Conservation (phyloP, 2,797 vertebrate species). For the Phoeniculus purpureus region DNA sequence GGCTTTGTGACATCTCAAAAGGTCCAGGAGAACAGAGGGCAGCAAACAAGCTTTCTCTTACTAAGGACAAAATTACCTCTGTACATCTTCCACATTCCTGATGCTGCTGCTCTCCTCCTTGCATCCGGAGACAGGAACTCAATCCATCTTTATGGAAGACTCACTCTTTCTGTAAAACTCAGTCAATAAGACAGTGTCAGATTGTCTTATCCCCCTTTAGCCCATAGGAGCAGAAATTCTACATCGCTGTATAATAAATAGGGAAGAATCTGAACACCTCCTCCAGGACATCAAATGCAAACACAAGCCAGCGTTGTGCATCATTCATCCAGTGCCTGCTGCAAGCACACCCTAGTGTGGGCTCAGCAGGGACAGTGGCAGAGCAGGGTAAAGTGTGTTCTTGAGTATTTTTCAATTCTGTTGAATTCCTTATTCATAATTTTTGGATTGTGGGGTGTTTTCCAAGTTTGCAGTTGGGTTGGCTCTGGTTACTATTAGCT, state of each 20-base stretch:
- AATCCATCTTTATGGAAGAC: not conserved
- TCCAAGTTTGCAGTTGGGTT: not conserved
- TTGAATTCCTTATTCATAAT: not conserved
- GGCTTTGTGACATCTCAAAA: not conserved
- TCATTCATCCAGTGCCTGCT: not conserved
- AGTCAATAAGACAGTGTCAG: not conserved
- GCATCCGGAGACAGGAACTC: not conserved
- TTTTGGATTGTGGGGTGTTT: not conserved
- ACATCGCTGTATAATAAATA: not conserved
- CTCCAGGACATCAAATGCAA: not conserved
- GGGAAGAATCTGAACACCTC: not conserved
- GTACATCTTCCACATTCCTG: accelerated
- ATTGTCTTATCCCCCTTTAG: not conserved
- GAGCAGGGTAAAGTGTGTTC: not conserved
- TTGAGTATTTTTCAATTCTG: not conserved
- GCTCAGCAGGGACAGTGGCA: not conserved
- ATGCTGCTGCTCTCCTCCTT: not conserved
- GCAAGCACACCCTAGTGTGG: not conserved
- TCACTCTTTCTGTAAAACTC: not conserved
- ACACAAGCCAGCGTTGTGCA: not conserved
- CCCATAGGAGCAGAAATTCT: not conserved
- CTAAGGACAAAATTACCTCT: not conserved
- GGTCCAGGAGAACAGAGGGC: not conserved
- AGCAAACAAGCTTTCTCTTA: not conserved
- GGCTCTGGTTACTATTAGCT: not conserved